Conservation (phyloP, 2,888 invertebrate species). For the Leptopterna dolabrata region DNA sequence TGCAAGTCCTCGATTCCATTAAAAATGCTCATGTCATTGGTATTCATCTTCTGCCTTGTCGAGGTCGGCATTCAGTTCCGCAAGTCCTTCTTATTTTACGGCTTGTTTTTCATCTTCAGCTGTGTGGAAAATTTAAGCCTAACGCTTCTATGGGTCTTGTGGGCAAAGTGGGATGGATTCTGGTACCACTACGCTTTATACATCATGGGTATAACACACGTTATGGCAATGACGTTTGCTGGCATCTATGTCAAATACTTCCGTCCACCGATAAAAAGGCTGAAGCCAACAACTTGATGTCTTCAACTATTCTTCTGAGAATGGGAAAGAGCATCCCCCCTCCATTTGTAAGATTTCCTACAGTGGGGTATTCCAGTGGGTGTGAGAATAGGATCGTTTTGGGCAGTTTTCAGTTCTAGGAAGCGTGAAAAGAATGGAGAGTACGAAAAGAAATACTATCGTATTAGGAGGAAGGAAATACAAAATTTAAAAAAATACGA, state of each 20-base stretch:
- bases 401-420: no score
- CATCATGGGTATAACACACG: constrained; percentile 72
- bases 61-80: constrained; percentile 84
- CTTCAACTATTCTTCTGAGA: not conserved
- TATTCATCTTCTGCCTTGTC: constrained; percentile 81
- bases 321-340: no score
- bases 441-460: no score
- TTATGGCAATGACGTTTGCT: constrained; percentile 73
- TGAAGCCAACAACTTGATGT: constrained; percentile 43
- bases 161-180: constrained; percentile 73
- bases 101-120: constrained; percentile 75
- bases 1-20: constrained; percentile 62
- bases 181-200: constrained; percentile 78
- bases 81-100: constrained; percentile 77
- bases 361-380: no score
- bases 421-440: no score
- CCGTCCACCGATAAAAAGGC: constrained; percentile 69
- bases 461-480: no score
- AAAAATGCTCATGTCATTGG: constrained; percentile 75
- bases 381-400: no score
- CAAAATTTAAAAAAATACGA: no score
- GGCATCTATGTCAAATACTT: constrained; percentile 74
- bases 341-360: no score
- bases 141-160: constrained; percentile 77
- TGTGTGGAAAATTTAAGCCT: constrained; percentile 76